A percentile compares a stretch with the other conserved stretches of the same genome.
Evolutionary conservation across 2,113 vertebrate species (phyloP).

Genomic region (Seriola aureovittata): DNA sequence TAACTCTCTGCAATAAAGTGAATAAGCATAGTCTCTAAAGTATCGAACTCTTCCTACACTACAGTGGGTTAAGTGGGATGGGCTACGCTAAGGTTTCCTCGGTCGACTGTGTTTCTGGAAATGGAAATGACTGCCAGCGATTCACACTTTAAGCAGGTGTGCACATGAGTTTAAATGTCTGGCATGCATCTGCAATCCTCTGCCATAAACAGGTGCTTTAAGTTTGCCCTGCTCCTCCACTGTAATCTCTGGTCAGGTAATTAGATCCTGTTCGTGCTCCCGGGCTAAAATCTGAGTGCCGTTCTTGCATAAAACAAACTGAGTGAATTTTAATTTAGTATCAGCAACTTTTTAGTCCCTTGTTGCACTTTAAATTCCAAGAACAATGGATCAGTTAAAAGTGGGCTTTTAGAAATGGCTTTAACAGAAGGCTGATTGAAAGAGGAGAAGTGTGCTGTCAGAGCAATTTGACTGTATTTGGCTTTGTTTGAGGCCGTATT

Average conservation of each 20-base stretch:
- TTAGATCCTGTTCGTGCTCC: background rate
- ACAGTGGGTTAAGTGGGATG: background rate
- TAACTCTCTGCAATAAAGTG: background rate
- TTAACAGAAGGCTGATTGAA: constrained; percentile 42
- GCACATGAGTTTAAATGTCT: constrained; percentile 5
- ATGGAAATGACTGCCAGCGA: background rate
- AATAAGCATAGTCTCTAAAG: background rate
- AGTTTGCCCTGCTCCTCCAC: constrained; percentile 12
- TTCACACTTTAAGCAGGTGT: background rate
- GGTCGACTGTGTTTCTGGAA: background rate
- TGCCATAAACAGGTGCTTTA: constrained; percentile 35
- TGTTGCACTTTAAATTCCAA: constrained; percentile 29
- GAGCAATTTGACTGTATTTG: constrained; percentile 33
- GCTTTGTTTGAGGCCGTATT: constrained; percentile 35
- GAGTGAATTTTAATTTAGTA: constrained; percentile 15
- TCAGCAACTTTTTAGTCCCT: constrained; percentile 17
- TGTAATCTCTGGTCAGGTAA: constrained; percentile 29
- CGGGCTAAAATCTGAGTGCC: constrained; percentile 18
- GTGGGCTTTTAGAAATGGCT: constrained; percentile 6
- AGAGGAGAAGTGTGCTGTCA: constrained; percentile 19
- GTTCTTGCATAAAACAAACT: constrained; percentile 22
- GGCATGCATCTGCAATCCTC: constrained; percentile 28
- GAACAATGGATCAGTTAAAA: constrained; percentile 40
- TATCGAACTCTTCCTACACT: background rate
- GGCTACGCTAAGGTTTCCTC: background rate